phyloP scores from a whole-genome alignment of 1,140 invertebrate species.

The Lepidurus apus region DNA sequence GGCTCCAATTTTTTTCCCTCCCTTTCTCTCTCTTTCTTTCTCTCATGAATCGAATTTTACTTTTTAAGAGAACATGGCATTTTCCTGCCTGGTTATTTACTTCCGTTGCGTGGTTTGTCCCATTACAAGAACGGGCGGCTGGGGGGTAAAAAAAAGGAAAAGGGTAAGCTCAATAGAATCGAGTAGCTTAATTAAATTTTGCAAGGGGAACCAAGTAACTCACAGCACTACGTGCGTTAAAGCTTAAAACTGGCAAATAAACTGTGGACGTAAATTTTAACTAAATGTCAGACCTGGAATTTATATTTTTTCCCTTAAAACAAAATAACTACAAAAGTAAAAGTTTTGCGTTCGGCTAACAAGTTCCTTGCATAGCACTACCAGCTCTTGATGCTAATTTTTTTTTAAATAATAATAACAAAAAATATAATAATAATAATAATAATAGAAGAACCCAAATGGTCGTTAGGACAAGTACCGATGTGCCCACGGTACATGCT shows the following conservation, averaged over 20 bases:
- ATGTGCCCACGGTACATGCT: too few relatives aligned
- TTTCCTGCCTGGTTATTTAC: not conserved
- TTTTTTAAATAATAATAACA: too few relatives aligned
- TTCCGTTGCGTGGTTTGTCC: not conserved
- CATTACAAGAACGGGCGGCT: not conserved
- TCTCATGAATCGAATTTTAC: not conserved
- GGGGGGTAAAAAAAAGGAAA: too few relatives aligned
- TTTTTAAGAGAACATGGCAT: not conserved
- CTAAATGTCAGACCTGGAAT: too few relatives aligned
- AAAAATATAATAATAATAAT: too few relatives aligned
- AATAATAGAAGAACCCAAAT: too few relatives aligned
- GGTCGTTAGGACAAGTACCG: too few relatives aligned
- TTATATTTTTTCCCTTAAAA: too few relatives aligned
- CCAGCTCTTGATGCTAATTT: too few relatives aligned
- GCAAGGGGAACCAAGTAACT: not conserved
- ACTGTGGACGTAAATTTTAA: not conserved
- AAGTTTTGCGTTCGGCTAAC: too few relatives aligned
- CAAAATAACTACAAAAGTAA: too few relatives aligned
- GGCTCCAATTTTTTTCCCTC: not conserved
- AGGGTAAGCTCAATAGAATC: not conserved
- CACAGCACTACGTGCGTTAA: not conserved
- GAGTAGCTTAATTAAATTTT: slow-evolving; percentile 12
- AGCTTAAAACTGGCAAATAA: not conserved
- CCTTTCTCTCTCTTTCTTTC: not conserved
- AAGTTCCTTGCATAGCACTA: too few relatives aligned